A percentile compares a stretch with the other conserved stretches of the same genome.
Conservation (phyloP, 2,888 invertebrate genomes). For the Linyphia triangularis region DNA sequence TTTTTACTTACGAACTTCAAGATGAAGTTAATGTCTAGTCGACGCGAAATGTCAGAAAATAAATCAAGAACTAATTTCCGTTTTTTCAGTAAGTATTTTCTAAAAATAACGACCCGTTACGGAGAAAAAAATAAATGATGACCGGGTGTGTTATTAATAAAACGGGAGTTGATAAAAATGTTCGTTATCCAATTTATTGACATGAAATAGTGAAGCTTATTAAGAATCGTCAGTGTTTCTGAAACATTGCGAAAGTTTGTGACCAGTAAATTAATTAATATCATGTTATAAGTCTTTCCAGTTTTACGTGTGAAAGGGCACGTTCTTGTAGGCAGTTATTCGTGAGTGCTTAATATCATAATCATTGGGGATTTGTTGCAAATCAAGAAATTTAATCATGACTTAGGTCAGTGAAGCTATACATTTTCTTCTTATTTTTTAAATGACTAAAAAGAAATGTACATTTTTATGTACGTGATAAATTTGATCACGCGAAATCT, state of each 20-base stretch:
- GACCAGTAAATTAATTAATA: conserved; percentile 24
- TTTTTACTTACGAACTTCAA: background rate
- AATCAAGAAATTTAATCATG: background rate
- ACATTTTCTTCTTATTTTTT: too few relatives aligned
- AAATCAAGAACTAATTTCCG: conserved; percentile 38
- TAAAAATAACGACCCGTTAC: conserved; percentile 22
- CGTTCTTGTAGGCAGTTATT: too few relatives aligned
- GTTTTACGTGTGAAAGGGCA: conserved; percentile 4
- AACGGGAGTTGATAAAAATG: conserved; percentile 16
- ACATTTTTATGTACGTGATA: too few relatives aligned
- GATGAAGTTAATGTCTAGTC: background rate
- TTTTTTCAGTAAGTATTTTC: conserved; percentile 26
- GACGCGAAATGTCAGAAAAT: conserved; percentile 19
- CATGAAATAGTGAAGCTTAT: conserved; percentile 26
- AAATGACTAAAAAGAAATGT: too few relatives aligned
- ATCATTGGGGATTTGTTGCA: background rate
- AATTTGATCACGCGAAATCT: too few relatives aligned
- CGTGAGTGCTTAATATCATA: background rate
- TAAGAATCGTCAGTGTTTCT: background rate
- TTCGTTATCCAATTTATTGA: conserved; percentile 12
- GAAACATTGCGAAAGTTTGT: background rate
- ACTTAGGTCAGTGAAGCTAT: too few relatives aligned
- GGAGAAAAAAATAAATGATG: conserved; percentile 4
- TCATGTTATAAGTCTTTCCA: background rate
- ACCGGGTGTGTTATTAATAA: conserved; percentile 27